Conservation (phyloP, 1,140 invertebrate genomes). For the Maconellicoccus hirsutus region DNA sequence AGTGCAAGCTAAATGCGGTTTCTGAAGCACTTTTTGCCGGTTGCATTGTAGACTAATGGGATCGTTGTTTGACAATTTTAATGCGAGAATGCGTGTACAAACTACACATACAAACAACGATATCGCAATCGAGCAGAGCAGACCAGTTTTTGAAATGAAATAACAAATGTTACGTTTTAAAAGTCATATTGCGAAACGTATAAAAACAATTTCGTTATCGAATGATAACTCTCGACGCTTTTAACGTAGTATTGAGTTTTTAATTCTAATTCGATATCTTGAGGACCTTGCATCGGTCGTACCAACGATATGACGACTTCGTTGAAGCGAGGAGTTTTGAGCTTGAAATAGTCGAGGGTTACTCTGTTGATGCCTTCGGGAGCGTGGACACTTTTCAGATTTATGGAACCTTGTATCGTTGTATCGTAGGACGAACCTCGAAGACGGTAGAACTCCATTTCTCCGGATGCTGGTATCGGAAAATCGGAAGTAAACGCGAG, state of each 20-base stretch:
- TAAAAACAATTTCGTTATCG: constrained; percentile 71
- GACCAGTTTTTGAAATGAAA: no score
- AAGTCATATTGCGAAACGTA: constrained; percentile 75
- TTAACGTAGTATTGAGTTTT: constrained; percentile 70
- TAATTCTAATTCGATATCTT: constrained; percentile 76
- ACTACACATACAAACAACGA: no score
- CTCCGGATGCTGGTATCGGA: constrained; percentile 51
- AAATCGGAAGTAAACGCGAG: constrained; percentile 78
- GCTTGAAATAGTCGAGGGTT: constrained; percentile 53
- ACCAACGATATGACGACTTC: constrained; percentile 62
- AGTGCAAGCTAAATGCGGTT: no score
- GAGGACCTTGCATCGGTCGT: constrained; percentile 62
- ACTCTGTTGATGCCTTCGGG: constrained; percentile 46
- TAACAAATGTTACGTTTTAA: no score
- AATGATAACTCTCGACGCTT: constrained; percentile 50
- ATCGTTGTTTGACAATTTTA: no score
- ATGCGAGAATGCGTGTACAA: no score
- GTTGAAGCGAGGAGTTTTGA: constrained; percentile 39
- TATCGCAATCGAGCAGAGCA: no score
- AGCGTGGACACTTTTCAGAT: constrained; percentile 49
- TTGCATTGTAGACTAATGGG: no score
- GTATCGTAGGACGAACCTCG: constrained; percentile 56
- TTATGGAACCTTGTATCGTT: constrained; percentile 60
- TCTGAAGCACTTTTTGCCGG: no score
- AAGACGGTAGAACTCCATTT: constrained; percentile 76